These are phyloP conservation scores for Fukomys damarensis DNA, from an alignment of 2,113 vertebrate species.

Conservation along the genomic window DNA sequence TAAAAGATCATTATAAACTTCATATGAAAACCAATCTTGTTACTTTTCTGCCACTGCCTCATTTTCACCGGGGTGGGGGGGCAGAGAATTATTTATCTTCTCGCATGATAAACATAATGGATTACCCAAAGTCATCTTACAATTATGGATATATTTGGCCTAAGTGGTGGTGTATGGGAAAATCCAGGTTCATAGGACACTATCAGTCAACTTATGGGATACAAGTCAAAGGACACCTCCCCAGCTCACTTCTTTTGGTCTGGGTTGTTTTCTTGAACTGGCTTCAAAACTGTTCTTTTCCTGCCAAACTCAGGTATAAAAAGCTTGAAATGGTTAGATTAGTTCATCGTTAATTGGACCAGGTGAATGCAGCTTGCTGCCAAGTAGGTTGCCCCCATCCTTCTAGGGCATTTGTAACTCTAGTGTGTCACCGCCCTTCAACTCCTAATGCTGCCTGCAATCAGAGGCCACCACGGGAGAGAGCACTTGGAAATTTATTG, in stretches of 20 bases:
- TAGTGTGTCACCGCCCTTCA: slow-evolving; percentile 9
- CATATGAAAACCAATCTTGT: neutral
- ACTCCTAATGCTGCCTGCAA: neutral
- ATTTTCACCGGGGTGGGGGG: too few relatives aligned
- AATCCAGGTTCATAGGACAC: neutral
- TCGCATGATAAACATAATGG: neutral
- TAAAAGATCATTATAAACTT: neutral
- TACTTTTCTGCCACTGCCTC: neutral
- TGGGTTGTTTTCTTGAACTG: slow-evolving; percentile 43
- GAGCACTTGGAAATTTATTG: neutral
- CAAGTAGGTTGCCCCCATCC: neutral
- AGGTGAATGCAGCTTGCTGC: neutral
- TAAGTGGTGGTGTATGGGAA: neutral
- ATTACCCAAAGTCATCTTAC: neutral
- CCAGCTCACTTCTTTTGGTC: neutral
- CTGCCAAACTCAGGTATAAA: slow-evolving; percentile 17
- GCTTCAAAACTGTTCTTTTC: neutral
- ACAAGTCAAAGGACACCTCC: neutral
- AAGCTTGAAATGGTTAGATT: neutral
- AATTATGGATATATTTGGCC: neutral
- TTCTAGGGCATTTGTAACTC: neutral
- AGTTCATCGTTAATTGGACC: neutral
- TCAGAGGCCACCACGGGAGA: neutral
- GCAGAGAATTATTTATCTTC: neutral
- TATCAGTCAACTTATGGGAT: neutral